Conservation (phyloP, 2,113 vertebrate species). For the Poecile atricapillus region DNA sequence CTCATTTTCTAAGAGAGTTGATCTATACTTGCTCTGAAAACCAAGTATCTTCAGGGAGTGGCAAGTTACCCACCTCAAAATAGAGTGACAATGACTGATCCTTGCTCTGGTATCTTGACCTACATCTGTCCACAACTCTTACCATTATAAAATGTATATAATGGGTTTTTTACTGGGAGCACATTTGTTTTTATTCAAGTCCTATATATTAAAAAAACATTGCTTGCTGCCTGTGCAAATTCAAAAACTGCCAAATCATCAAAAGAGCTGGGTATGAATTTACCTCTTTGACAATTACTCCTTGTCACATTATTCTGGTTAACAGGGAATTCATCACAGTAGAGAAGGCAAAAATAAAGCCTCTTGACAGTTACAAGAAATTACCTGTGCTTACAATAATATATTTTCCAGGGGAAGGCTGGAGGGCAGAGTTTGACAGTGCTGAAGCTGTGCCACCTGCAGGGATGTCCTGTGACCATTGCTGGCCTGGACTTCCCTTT, state of each 20-base stretch:
- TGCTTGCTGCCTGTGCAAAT: constrained; percentile 20
- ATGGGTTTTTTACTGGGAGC: not conserved
- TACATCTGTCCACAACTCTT: not conserved
- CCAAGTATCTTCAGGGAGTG: not conserved
- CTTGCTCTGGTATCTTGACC: not conserved
- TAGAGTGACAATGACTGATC: not conserved
- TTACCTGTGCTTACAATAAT: not conserved
- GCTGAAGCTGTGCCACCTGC: not conserved
- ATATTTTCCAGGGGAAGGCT: not conserved
- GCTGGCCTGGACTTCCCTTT: not conserved
- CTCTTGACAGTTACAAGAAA: constrained; percentile 15
- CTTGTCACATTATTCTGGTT: constrained; percentile 18
- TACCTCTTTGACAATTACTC: constrained; percentile 40
- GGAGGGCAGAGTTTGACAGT: not conserved
- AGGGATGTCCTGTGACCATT: not conserved
- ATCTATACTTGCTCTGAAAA: not conserved
- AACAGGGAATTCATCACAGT: constrained; percentile 20
- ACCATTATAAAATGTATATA: not conserved
- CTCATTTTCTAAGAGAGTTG: not conserved
- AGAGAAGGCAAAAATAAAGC: not conserved
- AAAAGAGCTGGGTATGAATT: constrained; percentile 19
- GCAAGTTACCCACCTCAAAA: not conserved
- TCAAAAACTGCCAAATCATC: constrained; percentile 55
- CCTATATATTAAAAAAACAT: not conserved
- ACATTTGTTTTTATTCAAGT: constrained; percentile 13